These are phyloP conservation scores for Athrips mouffetella DNA, from an alignment of 2,888 invertebrate species.

Conservation along the genomic window DNA sequence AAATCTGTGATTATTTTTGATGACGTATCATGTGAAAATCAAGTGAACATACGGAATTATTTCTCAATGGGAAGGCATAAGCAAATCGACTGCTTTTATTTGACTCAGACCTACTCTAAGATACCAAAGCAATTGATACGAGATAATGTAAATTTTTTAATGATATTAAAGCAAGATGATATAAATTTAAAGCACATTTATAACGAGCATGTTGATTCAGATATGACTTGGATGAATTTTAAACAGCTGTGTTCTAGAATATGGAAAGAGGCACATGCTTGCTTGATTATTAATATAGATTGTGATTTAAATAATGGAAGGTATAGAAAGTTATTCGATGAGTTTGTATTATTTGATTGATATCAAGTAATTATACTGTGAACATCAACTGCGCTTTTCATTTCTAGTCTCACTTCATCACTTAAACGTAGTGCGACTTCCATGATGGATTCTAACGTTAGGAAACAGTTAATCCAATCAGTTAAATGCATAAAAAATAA, in stretches of 20 bases:
- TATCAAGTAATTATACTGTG: neutral
- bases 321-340: constrained; percentile 11
- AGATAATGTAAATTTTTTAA: constrained; percentile 28
- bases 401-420: neutral
- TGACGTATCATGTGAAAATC: constrained; percentile 20
- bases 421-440: neutral
- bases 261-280: constrained; percentile 20
- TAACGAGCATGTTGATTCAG: constrained; percentile 31
- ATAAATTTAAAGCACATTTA: constrained; percentile 34
- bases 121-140: constrained; percentile 34
- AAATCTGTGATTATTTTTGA: constrained; percentile 19
- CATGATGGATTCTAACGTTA: neutral
- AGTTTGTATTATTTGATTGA: constrained; percentile 1
- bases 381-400: neutral
- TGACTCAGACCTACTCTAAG: constrained; percentile 34
- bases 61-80: constrained; percentile 20
- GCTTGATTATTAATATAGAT: constrained; percentile 29
- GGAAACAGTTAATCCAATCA: constrained; percentile 9
- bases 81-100: constrained; percentile 19
- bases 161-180: constrained; percentile 34
- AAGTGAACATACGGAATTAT: constrained; percentile 20
- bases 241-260: constrained; percentile 21
- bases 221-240: constrained; percentile 28
- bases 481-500: constrained; percentile 9
- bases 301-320: constrained; percentile 11